These are phyloP conservation scores for Engystomops pustulosus DNA, from an alignment of 2,113 vertebrate species.

Conservation along the genomic window DNA sequence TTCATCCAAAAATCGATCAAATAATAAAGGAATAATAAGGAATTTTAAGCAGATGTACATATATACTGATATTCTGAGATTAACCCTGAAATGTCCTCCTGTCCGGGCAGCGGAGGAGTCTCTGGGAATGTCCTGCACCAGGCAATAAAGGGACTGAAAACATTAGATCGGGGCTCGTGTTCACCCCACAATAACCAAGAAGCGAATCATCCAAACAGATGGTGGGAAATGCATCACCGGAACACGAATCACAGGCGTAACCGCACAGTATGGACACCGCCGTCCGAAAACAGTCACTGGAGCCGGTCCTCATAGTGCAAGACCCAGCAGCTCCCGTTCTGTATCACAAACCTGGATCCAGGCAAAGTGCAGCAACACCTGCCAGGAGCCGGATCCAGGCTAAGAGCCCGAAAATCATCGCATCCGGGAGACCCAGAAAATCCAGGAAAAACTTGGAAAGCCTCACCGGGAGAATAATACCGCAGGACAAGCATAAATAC, in stretches of 20 bases:
- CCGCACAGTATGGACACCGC: constrained; percentile 51
- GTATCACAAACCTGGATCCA: constrained; percentile 21
- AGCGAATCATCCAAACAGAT: constrained; percentile 59
- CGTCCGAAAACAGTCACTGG: constrained; percentile 39
- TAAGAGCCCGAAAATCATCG: constrained; percentile 4
- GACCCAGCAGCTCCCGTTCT: constrained; percentile 50
- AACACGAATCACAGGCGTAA: constrained; percentile 61
- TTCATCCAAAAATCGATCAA: too few relatives aligned
- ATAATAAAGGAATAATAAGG: neutral
- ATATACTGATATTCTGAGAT: too few relatives aligned
- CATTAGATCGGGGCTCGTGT: constrained; percentile 5
- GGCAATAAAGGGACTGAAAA: neutral
- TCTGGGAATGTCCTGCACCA: too few relatives aligned
- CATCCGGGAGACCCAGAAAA: neutral
- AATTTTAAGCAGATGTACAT: neutral
- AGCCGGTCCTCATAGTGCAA: constrained; percentile 33
- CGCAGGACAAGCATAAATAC: neutral
- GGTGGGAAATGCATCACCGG: constrained; percentile 16
- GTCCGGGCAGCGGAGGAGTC: neutral
- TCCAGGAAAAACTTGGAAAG: neutral
- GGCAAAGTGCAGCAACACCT: constrained; percentile 10
- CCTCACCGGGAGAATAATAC: constrained; percentile 25
- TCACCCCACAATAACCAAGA: constrained; percentile 20
- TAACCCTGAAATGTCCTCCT: neutral
- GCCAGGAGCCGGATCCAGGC: neutral